Conservation (phyloP, 2,797 vertebrate genomes). For the Dendrocincla tyrannina region DNA sequence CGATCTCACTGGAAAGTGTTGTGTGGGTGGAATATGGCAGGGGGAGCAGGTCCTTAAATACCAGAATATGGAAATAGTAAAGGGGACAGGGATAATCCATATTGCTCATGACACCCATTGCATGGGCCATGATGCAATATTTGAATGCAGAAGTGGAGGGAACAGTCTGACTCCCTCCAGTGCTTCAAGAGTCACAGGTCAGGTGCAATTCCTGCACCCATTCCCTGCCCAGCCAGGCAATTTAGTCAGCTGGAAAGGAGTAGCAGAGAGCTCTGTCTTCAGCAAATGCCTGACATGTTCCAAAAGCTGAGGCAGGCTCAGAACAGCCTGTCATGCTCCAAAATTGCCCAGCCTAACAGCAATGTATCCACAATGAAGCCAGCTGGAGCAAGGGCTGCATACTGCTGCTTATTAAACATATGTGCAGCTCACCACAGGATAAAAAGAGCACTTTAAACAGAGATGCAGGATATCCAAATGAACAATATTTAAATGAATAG, state of each 20-base stretch:
- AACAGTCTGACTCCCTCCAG: neutral
- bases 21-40: neutral
- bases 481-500: constrained; percentile 2
- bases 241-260: neutral
- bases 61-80: neutral
- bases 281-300: neutral
- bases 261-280: neutral
- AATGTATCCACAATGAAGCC: neutral
- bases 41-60: neutral
- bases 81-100: neutral
- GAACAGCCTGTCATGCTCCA: neutral
- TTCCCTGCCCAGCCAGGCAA: neutral
- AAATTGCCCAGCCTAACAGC: neutral
- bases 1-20: neutral
- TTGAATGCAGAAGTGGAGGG: neutral
- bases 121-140: neutral
- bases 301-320: neutral
- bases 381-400: neutral
- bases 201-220: neutral
- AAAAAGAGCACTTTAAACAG: constrained; percentile 16
- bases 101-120: neutral
- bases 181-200: neutral
- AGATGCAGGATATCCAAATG: constrained; percentile 21
- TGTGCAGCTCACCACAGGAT: neutral
- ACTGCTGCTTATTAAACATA: constrained; percentile 31